These are phyloP conservation scores for Dromius quadrimaculatus DNA, from an alignment of 2,888 invertebrate genomes.

Conservation along the genomic window DNA sequence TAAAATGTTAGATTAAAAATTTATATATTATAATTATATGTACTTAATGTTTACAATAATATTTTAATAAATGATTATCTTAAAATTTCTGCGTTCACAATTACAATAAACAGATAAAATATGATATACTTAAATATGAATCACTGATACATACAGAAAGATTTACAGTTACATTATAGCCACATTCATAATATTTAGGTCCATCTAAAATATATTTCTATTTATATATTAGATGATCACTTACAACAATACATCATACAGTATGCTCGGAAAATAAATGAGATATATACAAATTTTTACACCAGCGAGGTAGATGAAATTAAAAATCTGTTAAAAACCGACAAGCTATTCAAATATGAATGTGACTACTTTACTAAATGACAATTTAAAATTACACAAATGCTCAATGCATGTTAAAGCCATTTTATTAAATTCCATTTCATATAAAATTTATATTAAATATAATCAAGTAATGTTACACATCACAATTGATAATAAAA, in stretches of 20 bases:
- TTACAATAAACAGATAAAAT: slow-evolving; percentile 51
- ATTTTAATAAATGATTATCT: slow-evolving; percentile 47
- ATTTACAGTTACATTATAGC: slow-evolving; percentile 46
- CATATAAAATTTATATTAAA: slow-evolving; percentile 51
- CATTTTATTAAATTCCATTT: slow-evolving; percentile 48
- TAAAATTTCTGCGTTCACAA: slow-evolving; percentile 52
- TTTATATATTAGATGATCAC: slow-evolving; percentile 49
- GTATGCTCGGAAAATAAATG: slow-evolving; percentile 9
- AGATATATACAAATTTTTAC: slow-evolving; percentile 33
- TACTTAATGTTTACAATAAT: slow-evolving; percentile 49
- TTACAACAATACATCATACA: slow-evolving; percentile 44
- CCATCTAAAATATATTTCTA: slow-evolving; percentile 41
- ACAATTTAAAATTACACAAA: slow-evolving; percentile 48
- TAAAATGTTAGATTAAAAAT: slow-evolving; percentile 45
- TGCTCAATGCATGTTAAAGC: slow-evolving; percentile 47
- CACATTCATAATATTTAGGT: slow-evolving; percentile 49
- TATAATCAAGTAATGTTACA: slow-evolving; percentile 46
- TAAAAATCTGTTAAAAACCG: slow-evolving; percentile 25
- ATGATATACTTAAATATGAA: slow-evolving; percentile 43
- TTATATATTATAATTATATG: slow-evolving; percentile 50
- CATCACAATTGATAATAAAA: slow-evolving; percentile 48
- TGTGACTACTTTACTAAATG: slow-evolving; percentile 44
- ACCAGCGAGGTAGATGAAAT: slow-evolving; percentile 47
- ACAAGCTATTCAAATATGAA: slow-evolving; percentile 38
- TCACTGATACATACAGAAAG: slow-evolving; percentile 48